phyloP scores from a whole-genome alignment of 2,113 vertebrate genomes.

The Leptobrachium leishanense region DNA sequence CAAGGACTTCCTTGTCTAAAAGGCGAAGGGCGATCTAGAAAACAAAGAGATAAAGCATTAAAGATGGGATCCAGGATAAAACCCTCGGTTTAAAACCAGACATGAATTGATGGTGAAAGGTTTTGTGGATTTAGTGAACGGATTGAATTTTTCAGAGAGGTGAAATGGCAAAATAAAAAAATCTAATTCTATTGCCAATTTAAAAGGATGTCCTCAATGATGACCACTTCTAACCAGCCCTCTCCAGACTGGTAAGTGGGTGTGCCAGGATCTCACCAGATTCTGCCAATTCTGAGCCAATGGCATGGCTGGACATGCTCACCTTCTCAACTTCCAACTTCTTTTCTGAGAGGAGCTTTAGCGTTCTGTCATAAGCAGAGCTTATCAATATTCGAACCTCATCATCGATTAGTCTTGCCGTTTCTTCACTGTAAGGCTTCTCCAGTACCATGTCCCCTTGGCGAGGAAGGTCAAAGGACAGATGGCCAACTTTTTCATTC shows the following conservation, averaged over 20 bases:
- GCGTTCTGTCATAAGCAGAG: constrained; percentile 79
- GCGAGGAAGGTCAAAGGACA: constrained; percentile 92
- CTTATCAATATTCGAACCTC: constrained; percentile 85
- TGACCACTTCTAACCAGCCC: no score
- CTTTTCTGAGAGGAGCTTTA: constrained; percentile 77
- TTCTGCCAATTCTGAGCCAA: no score
- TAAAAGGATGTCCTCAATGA: no score
- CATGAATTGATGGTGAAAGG: no score
- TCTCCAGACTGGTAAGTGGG: no score
- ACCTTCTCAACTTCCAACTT: constrained; percentile 93
- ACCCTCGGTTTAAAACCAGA: no score
- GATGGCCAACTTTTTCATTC: constrained; percentile 94
- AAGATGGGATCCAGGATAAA: no score
- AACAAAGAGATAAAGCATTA: constrained; percentile 13
- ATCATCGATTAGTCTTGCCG: constrained; percentile 87
- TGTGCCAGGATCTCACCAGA: no score
- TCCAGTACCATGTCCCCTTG: constrained; percentile 94
- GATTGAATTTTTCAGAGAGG: no score
- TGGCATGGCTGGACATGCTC: constrained; percentile 8
- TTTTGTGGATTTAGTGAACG: no score
- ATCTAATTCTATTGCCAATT: no score
- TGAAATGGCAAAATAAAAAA: no score
- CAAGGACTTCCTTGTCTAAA: constrained; percentile 91
- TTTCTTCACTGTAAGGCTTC: constrained; percentile 96
- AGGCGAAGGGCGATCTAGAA: constrained; percentile 89